Conservation (phyloP, 2,888 invertebrate genomes). For the Meteorus colon region DNA sequence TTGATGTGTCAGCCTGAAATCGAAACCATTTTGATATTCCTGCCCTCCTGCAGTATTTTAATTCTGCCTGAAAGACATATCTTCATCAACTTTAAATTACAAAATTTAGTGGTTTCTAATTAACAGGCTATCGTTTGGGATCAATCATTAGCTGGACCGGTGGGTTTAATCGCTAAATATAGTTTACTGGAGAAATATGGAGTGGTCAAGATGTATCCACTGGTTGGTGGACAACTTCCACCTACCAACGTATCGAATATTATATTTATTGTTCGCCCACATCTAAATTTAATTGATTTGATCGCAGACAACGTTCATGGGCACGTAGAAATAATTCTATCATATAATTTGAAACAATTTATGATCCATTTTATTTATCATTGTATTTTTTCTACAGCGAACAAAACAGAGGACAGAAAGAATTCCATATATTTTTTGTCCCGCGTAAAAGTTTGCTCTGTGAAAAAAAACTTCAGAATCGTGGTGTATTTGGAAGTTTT, state of each 20-base stretch:
- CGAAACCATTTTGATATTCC: no score
- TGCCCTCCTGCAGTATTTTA: no score
- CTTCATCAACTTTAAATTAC: no score
- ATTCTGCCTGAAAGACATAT: no score
- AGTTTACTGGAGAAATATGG: slow-evolving; percentile 86
- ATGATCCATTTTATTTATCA: no score
- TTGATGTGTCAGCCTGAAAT: no score
- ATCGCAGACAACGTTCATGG: slow-evolving; percentile 84
- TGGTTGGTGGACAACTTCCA: slow-evolving; percentile 81
- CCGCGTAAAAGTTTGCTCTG: slow-evolving; percentile 91
- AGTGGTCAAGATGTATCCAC: slow-evolving; percentile 87
- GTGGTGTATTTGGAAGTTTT: slow-evolving; percentile 86
- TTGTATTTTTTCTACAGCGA: slow-evolving; percentile 66
- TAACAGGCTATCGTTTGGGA: slow-evolving; percentile 88
- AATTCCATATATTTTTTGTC: slow-evolving; percentile 92
- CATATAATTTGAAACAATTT: no score
- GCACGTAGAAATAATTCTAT: slow-evolving; percentile 64
- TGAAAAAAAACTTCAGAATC: slow-evolving; percentile 87
- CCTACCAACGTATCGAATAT: slow-evolving; percentile 85
- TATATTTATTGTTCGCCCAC: slow-evolving; percentile 91
- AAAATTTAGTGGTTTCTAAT: slow-evolving; percentile 29
- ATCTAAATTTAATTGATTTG: slow-evolving; percentile 87
- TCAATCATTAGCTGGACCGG: slow-evolving; percentile 88
- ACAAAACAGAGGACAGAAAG: slow-evolving; percentile 77
- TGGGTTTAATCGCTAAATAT: slow-evolving; percentile 89